phyloP scores from a whole-genome alignment of 2,797 vertebrate species.

The Pelodytes ibericus region DNA sequence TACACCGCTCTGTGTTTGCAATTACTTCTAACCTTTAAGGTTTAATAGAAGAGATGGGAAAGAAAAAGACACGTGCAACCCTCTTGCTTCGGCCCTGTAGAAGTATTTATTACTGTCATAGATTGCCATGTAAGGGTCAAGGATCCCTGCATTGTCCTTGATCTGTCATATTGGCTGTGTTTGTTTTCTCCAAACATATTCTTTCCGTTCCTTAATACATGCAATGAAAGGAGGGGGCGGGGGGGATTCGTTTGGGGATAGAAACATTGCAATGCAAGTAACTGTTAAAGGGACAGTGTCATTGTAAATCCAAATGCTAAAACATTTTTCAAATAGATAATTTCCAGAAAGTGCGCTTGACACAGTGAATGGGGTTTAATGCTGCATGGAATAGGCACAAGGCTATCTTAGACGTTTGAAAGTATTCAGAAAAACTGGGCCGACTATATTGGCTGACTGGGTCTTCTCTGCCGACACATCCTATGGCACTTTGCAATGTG shows the following conservation, averaged over 20 bases:
- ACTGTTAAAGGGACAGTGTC: background rate
- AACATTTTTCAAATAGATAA: too few relatives aligned
- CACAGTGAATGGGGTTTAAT: too few relatives aligned
- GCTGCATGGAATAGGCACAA: too few relatives aligned
- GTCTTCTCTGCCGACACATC: too few relatives aligned
- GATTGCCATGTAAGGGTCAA: background rate
- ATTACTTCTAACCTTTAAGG: slow-evolving; percentile 47
- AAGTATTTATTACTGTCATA: background rate
- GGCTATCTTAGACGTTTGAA: too few relatives aligned
- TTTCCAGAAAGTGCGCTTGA: too few relatives aligned
- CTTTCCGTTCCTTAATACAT: background rate
- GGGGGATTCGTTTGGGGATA: too few relatives aligned
- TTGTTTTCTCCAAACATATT: background rate
- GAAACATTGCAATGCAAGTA: background rate
- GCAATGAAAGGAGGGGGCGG: too few relatives aligned
- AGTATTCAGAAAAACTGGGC: too few relatives aligned
- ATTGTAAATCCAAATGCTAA: slow-evolving; percentile 7
- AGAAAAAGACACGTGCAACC: background rate
- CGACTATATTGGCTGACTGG: too few relatives aligned
- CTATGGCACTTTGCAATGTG: too few relatives aligned
- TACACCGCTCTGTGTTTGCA: slow-evolving; percentile 18
- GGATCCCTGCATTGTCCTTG: background rate
- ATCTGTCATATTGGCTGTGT: background rate
- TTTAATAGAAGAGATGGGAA: slow-evolving; percentile 1
- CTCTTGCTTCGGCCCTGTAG: background rate